Percentiles rank a stretch among this genome's conserved stretches.
Conservation (phyloP, 2,888 invertebrate genomes). For the Hemistola chrysoprasaria region DNA sequence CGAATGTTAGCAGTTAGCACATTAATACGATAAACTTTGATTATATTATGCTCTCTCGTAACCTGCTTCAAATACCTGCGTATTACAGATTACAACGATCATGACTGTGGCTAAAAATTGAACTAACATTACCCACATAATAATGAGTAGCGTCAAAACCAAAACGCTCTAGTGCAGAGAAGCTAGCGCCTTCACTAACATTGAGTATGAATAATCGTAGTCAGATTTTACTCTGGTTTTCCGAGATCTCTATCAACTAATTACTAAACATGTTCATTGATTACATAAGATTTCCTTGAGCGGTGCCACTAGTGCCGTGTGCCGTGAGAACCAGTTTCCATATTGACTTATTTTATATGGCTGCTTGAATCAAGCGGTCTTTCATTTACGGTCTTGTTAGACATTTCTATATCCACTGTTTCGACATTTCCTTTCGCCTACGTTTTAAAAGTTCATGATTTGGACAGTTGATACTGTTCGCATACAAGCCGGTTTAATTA, state of each 20-base stretch:
- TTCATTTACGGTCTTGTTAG: constrained; percentile 22
- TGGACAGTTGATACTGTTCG: no score
- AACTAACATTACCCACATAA: no score
- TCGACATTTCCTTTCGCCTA: constrained; percentile 8
- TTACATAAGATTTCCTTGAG: constrained; percentile 27
- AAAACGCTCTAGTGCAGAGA: no score
- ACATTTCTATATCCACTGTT: constrained; percentile 15
- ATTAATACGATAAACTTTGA: no score
- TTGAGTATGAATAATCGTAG: neutral
- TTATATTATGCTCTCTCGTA: no score
- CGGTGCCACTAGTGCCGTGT: constrained; percentile 13
- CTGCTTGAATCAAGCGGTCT: constrained; percentile 16
- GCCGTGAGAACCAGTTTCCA: constrained; percentile 30
- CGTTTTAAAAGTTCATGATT: neutral
- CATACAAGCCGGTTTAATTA: no score
- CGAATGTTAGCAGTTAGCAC: no score
- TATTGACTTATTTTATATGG: constrained; percentile 19
- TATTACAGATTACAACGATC: no score
- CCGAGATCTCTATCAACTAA: constrained; percentile 18
- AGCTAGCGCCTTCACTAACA: no score
- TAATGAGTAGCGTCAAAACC: no score
- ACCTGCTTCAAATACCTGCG: no score
- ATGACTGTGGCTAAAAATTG: no score
- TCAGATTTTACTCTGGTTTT: neutral
- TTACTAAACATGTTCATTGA: constrained; percentile 16